These are phyloP conservation scores for Papilio elwesi DNA, from an alignment of 2,888 invertebrate genomes.

Conservation along the genomic window DNA sequence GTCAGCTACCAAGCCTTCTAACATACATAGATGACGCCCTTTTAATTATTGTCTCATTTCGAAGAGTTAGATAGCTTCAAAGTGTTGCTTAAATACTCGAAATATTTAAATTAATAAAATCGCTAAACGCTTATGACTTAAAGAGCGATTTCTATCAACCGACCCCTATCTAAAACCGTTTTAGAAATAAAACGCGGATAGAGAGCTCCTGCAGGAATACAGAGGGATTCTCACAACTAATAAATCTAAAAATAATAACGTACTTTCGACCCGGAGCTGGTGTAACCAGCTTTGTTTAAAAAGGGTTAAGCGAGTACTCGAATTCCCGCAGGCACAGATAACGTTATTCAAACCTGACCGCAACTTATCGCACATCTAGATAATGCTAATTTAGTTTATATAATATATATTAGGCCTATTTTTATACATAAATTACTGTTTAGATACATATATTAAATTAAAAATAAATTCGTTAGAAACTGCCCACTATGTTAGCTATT, in stretches of 20 bases:
- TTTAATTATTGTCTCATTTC: no score
- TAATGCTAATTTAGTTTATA: constrained; percentile 28
- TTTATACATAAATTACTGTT: constrained; percentile 8
- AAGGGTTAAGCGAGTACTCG: constrained; percentile 36
- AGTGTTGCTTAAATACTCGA: no score
- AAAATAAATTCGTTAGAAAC: no score
- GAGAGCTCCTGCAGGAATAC: constrained; percentile 73
- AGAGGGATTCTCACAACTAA: constrained; percentile 68
- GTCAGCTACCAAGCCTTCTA: no score
- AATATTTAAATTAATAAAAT: neutral
- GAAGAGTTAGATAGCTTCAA: no score
- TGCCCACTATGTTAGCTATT: no score
- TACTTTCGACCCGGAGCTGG: constrained; percentile 47
- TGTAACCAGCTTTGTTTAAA: constrained; percentile 46
- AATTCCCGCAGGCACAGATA: constrained; percentile 39
- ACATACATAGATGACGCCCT: no score
- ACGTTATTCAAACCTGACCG: constrained; percentile 20
- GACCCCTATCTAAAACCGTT: constrained; percentile 81
- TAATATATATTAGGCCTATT: constrained; percentile 10
- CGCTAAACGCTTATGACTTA: constrained; percentile 42
- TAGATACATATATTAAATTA: neutral
- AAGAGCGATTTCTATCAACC: constrained; percentile 52
- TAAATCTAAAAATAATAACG: constrained; percentile 81
- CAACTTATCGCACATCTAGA: constrained; percentile 33
- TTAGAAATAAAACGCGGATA: constrained; percentile 78